Percentiles rank a stretch among this genome's conserved stretches.
Evolutionary conservation across 2,113 vertebrate genomes (phyloP).

Genomic region (Eudyptes chrysolophus): DNA sequence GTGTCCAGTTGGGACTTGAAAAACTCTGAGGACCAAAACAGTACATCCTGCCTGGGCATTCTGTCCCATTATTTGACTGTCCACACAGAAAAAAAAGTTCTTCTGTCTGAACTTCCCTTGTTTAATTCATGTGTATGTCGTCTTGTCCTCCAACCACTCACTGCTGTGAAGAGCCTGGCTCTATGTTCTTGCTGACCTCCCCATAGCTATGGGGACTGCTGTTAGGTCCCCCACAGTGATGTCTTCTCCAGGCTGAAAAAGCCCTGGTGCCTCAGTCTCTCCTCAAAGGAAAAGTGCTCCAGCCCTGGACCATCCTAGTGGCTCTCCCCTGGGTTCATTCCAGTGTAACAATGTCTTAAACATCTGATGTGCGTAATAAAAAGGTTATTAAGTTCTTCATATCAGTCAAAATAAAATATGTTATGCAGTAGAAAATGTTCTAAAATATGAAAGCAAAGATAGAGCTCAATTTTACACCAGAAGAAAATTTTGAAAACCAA

Average conservation of each 20-base stretch:
- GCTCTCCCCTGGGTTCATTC: background rate
- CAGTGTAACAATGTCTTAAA: background rate
- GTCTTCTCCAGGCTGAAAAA: background rate
- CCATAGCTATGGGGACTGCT: background rate
- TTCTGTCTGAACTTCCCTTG: background rate
- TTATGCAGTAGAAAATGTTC: background rate
- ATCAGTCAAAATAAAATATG: background rate
- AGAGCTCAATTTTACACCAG: background rate
- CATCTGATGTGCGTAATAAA: background rate
- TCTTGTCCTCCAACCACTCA: background rate
- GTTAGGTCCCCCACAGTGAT: accelerated
- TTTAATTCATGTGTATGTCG: background rate
- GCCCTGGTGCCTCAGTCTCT: accelerated
- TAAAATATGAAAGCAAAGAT: background rate
- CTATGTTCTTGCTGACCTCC: background rate
- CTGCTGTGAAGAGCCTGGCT: background rate
- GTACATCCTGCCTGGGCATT: background rate
- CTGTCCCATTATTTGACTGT: background rate
- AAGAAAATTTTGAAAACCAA: background rate
- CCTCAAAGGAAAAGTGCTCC: background rate
- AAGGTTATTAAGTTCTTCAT: background rate
- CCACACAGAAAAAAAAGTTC: background rate
- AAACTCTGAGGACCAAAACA: background rate
- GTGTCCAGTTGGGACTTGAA: background rate
- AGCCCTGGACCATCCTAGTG: background rate